phyloP scores from a whole-genome alignment of 2,113 vertebrate genomes.

The Pantherophis guttatus region DNA sequence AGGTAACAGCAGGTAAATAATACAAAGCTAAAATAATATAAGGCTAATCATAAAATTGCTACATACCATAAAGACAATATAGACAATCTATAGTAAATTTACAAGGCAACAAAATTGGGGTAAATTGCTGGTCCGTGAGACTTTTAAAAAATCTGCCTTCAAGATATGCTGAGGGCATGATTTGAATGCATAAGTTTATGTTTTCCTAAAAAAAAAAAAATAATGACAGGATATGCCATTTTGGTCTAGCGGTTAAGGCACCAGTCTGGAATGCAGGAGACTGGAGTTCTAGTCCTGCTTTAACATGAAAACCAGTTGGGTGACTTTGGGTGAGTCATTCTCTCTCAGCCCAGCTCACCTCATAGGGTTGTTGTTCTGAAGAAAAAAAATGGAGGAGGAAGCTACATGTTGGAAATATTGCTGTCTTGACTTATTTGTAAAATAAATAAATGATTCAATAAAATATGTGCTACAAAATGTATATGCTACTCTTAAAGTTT shows the following conservation, averaged over 20 bases:
- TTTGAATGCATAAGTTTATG: neutral
- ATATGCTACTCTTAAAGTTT: neutral
- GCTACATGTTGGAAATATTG: neutral
- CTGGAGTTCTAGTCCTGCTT: neutral
- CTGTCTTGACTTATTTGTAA: neutral
- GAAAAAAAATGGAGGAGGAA: neutral
- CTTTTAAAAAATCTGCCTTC: neutral
- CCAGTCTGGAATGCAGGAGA: neutral
- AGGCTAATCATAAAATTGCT: neutral
- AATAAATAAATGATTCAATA: neutral
- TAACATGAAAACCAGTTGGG: neutral
- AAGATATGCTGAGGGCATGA: neutral
- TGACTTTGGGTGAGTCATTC: neutral
- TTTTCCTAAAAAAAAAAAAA: neutral
- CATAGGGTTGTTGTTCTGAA: neutral
- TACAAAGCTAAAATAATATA: neutral
- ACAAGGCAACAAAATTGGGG: neutral
- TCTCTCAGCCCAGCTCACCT: neutral
- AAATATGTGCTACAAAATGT: neutral
- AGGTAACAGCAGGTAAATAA: neutral
- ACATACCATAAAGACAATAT: neutral
- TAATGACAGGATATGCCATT: neutral
- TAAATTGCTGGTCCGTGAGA: neutral
- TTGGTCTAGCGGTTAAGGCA: neutral
- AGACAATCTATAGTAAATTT: neutral